Evolutionary conservation across 2,113 vertebrate genomes (phyloP), one percentile per base, ranked within the genome.

Genomic region (Cichladusa arquata): DNA sequence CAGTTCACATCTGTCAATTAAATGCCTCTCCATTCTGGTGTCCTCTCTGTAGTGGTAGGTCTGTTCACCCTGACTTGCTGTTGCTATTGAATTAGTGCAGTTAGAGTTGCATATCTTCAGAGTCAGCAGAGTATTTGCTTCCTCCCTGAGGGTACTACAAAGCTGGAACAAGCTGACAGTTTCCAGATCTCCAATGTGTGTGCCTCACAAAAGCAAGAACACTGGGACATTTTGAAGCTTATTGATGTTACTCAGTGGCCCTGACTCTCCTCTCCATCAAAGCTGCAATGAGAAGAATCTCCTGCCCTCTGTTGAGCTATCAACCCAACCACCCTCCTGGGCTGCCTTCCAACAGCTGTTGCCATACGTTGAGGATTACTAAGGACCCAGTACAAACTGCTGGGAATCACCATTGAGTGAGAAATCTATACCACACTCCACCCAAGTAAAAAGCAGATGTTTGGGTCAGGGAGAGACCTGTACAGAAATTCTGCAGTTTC

Each of bases 41-140:
- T 73, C 88, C 69, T 88, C 34, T 73, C 34, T 88, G 64, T 44
- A 58, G 82, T 19, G 34, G 44, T 74, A 71, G 82, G 38, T 78
- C 91, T 92, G 60, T 54, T 94, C 1, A 0, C 40, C 67, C 47
- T 81, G 67, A 72, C 51, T 94, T 9, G 0, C 74, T 24, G 42
- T 60, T 54, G 8, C 58, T 90, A 14, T 78, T 90, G 82, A 71
- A 88, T 96, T 88, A 67, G n/a, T 29, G 36, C 58, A 77, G 65
- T 81, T 73, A 19, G 42, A 77, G 44, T 44, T 77, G 79, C 80
- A 67, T 62, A 56, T 94, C 76, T 65, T 92, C 81, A 66, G 82
- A 89, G 73, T 64, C 91, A 82, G 81, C 71, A 74, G 81, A 90
- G 56, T 86, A 67, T 92, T 94, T 90, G n/a, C 88, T 95, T 94